Evolutionary conservation across 2,888 invertebrate species (phyloP).

Genomic region (Actias luna): DNA sequence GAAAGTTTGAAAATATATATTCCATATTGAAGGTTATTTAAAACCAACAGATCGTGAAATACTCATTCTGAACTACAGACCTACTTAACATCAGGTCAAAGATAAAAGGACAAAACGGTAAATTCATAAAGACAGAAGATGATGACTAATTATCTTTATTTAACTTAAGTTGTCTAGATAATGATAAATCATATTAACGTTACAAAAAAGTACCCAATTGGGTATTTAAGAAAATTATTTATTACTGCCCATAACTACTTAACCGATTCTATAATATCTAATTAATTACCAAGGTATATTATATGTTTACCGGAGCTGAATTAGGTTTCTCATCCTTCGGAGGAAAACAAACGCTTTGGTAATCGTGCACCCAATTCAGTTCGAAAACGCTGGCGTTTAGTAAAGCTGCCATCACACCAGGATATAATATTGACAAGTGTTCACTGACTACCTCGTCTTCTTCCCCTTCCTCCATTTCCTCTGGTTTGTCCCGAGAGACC

Average conservation of each 20-base stretch:
- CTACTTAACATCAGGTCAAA: too few species aligned
- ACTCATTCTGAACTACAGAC: too few species aligned
- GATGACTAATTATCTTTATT: too few species aligned
- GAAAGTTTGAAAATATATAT: too few species aligned
- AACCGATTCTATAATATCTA: background rate
- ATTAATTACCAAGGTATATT: background rate
- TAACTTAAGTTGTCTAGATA: too few species aligned
- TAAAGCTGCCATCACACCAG: conserved; percentile 61
- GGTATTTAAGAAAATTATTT: background rate
- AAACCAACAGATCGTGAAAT: too few species aligned
- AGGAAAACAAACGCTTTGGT: conserved; percentile 69
- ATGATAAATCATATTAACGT: background rate
- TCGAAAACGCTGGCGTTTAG: conserved; percentile 58
- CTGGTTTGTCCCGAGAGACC: conserved; percentile 48
- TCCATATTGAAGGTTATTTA: too few species aligned
- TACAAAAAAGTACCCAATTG: background rate
- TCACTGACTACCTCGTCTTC: conserved; percentile 50
- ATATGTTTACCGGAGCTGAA: conserved; percentile 45
- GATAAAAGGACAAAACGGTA: too few species aligned
- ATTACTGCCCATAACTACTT: background rate
- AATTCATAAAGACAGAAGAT: too few species aligned
- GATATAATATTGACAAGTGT: conserved; percentile 59
- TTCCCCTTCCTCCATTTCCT: conserved; percentile 34
- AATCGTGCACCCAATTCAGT: conserved; percentile 69
- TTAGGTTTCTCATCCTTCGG: conserved; percentile 36